phyloP scores from a whole-genome alignment of 2,888 invertebrate genomes.

The Cylloceria caligata region DNA sequence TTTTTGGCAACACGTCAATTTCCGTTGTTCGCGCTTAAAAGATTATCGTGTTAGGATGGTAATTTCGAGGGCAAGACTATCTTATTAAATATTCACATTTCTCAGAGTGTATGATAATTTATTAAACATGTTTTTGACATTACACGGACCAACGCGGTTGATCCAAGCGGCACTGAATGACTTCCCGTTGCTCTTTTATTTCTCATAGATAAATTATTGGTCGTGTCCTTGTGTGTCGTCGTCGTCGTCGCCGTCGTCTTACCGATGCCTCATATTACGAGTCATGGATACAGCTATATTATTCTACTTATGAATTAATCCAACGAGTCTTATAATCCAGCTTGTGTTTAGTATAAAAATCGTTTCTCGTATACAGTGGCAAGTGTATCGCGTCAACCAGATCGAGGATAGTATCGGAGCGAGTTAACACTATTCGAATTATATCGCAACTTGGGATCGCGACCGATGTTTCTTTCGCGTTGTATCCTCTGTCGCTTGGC shows the following conservation, averaged over 20 bases:
- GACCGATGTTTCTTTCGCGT: background rate
- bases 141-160: background rate
- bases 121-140: slow-evolving; percentile 19
- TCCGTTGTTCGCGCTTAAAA: background rate
- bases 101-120: slow-evolving; percentile 13
- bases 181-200: slow-evolving; percentile 24
- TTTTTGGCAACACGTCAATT: background rate
- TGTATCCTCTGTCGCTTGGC: slow-evolving; percentile 67
- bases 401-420: slow-evolving; percentile 6
- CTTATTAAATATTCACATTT: slow-evolving; percentile 26
- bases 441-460: slow-evolving; percentile 1
- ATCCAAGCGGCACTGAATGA: background rate
- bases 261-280: no score
- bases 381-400: background rate
- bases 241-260: background rate
- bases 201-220: no score
- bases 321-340: no score
- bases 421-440: slow-evolving; percentile 21
- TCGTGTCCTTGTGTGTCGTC: no score
- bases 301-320: slow-evolving; percentile 4
- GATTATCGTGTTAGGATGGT: background rate
- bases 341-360: no score
- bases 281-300: background rate
- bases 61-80: background rate
- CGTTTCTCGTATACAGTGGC: no score